phyloP scores from a whole-genome alignment of 53 echinoderm and acorn worm species.

The Astropecten irregularis region DNA sequence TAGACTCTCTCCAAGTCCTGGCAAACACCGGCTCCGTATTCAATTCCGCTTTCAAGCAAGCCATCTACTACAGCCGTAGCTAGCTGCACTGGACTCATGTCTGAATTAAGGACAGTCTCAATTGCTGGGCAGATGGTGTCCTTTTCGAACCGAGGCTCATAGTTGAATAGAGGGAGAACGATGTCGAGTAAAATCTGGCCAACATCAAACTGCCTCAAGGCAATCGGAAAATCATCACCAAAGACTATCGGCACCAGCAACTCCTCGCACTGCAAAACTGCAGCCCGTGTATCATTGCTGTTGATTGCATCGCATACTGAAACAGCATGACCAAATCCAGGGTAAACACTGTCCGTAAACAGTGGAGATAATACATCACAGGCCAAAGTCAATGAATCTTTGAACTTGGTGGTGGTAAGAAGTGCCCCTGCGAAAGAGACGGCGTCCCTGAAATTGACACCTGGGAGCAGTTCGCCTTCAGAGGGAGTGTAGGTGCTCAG shows the following conservation, averaged over 20 bases:
- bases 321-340: not conserved
- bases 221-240: slow-evolving; percentile 43
- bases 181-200: slow-evolving; percentile 15
- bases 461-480: slow-evolving; percentile 44
- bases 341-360: slow-evolving; percentile 1
- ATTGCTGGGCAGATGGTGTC: slow-evolving; percentile 47
- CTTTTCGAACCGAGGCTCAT: not conserved
- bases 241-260: slow-evolving; percentile 45
- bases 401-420: slow-evolving; percentile 20
- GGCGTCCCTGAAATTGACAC: slow-evolving; percentile 15
- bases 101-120: slow-evolving; percentile 42
- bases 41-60: slow-evolving; percentile 21
- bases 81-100: slow-evolving; percentile 6
- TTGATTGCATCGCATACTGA: not conserved
- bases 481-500: not conserved
- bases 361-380: slow-evolving; percentile 25
- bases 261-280: not conserved
- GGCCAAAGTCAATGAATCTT: slow-evolving; percentile 1
- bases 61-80: not conserved
- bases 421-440: slow-evolving; percentile 1
- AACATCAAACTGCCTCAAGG: slow-evolving; percentile 38
- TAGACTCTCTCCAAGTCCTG: slow-evolving; percentile 3
- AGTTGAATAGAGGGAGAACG: slow-evolving; percentile 32
- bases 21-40: slow-evolving; percentile 50
- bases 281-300: not conserved